Conservation (phyloP, 2,113 vertebrate species). For the Cephalopholis sonnerati region DNA sequence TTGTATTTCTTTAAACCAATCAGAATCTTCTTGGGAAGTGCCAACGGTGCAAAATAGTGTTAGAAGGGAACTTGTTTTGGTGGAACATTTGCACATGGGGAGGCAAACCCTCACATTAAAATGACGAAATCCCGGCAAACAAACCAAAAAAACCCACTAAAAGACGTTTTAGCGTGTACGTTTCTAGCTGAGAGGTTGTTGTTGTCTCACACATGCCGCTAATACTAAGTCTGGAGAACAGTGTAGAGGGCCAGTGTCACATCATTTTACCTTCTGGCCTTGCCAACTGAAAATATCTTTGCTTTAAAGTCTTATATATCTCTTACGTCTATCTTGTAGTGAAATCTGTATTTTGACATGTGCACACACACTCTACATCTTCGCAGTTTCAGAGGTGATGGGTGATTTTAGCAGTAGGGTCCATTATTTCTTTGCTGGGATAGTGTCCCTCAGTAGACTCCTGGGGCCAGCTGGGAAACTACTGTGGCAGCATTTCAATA, state of each 20-base stretch:
- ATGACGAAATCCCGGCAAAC: too few relatives aligned
- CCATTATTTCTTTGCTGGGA: slow-evolving; percentile 38
- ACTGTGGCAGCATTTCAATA: slow-evolving; percentile 48
- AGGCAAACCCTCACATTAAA: too few relatives aligned
- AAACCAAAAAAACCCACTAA: too few relatives aligned
- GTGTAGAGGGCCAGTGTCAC: not conserved
- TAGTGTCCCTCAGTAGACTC: slow-evolving; percentile 36
- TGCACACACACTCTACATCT: not conserved
- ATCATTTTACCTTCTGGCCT: slow-evolving; percentile 1
- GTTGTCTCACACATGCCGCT: too few relatives aligned
- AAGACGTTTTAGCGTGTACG: too few relatives aligned
- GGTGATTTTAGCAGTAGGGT: slow-evolving; percentile 26
- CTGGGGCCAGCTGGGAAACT: slow-evolving; percentile 14
- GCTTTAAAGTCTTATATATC: not conserved
- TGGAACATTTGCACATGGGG: too few relatives aligned
- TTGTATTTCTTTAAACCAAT: too few relatives aligned
- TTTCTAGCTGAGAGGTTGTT: too few relatives aligned
- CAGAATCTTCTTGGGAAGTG: too few relatives aligned
- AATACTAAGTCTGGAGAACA: too few relatives aligned
- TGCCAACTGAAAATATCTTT: slow-evolving; percentile 7
- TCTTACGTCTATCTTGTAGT: not conserved
- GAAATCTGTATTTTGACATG: slow-evolving; percentile 6
- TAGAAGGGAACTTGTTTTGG: too few relatives aligned
- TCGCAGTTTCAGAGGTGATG: slow-evolving; percentile 22
- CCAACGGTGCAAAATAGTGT: too few relatives aligned